Percentiles rank a stretch among this genome's conserved stretches.
Conservation (phyloP, 2,113 vertebrate species). For the Nanorana parkeri region DNA sequence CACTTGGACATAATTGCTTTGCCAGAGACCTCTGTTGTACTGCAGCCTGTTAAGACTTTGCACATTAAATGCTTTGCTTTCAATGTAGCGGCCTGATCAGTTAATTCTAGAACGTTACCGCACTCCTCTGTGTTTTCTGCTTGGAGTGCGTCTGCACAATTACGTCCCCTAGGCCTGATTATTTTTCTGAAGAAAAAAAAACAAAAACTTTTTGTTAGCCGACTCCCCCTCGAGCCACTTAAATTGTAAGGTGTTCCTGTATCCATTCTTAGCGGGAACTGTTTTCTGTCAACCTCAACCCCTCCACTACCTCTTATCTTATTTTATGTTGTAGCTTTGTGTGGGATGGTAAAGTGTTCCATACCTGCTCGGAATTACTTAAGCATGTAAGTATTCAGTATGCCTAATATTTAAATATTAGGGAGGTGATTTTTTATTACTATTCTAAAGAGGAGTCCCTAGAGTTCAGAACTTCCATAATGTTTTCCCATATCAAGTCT, state of each 20-base stretch:
- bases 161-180: slow-evolving; percentile 43
- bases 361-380: neutral
- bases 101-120: neutral
- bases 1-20: slow-evolving; percentile 63
- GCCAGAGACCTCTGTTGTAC: slow-evolving; percentile 62
- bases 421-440: too few species aligned
- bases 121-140: neutral
- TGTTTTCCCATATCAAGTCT: too few species aligned
- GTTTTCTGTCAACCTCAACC: neutral
- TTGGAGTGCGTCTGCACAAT: slow-evolving; percentile 19
- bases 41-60: slow-evolving; percentile 67
- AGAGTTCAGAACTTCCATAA: too few species aligned
- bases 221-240: neutral
- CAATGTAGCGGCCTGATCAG: slow-evolving; percentile 36
- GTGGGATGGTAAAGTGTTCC: neutral
- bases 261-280: neutral
- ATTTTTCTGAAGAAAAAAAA: neutral
- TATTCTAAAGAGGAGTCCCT: too few species aligned
- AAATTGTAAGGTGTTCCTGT: neutral
- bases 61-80: slow-evolving; percentile 64
- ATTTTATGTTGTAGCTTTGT: neutral
- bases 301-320: slow-evolving; percentile 1
- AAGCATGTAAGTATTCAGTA: too few species aligned
- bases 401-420: too few species aligned
- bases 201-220: neutral